A percentile compares a stretch with the other conserved stretches of the same genome.
Evolutionary conservation across 2,797 vertebrate genomes (phyloP).

Genomic region (Scarus forsteni): DNA sequence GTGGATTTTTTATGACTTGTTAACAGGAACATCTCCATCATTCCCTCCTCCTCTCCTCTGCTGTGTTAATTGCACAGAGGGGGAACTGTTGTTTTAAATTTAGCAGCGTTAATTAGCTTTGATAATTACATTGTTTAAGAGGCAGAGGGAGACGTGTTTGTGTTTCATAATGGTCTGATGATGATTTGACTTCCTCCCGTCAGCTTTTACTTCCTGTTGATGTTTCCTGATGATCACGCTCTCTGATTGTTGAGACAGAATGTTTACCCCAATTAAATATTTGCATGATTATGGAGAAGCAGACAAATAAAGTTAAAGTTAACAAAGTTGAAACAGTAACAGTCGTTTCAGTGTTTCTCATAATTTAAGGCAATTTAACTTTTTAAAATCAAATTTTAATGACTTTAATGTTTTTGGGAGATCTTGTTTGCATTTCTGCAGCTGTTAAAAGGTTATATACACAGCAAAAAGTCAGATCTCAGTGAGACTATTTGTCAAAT

Average conservation of each 20-base stretch:
- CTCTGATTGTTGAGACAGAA: not conserved
- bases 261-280: not conserved
- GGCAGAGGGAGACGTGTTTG: slow-evolving; percentile 15
- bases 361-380: too few species aligned
- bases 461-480: too few species aligned
- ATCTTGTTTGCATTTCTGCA: too few species aligned
- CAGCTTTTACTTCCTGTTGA: slow-evolving; percentile 25
- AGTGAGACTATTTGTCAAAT: too few species aligned
- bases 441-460: too few species aligned
- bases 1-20: too few species aligned
- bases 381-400: too few species aligned
- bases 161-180: slow-evolving; percentile 19
- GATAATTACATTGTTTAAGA: slow-evolving; percentile 73
- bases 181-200: slow-evolving; percentile 39
- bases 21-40: not conserved
- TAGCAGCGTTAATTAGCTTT: slow-evolving; percentile 73
- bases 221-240: not conserved
- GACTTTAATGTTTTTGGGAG: too few species aligned
- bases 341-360: too few species aligned
- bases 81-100: slow-evolving; percentile 77
- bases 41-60: slow-evolving; percentile 14
- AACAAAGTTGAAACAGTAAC: too few species aligned
- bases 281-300: too few species aligned
- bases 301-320: too few species aligned
- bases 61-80: slow-evolving; percentile 59